Conservation (phyloP, 2,797 vertebrate genomes). For the Octomys mimax region DNA sequence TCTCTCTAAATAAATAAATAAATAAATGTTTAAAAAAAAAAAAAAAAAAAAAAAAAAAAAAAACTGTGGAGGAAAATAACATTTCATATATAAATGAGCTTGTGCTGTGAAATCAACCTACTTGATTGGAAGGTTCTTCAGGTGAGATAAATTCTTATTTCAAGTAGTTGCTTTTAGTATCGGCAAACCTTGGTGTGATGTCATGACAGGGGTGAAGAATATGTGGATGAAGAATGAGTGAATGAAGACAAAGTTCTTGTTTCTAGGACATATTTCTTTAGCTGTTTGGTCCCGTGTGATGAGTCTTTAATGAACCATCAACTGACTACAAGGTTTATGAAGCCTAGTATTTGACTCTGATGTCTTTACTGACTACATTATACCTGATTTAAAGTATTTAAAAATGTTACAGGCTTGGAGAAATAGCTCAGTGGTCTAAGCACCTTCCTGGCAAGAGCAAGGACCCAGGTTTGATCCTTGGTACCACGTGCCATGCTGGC, state of each 20-base stretch:
- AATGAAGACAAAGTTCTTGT: not conserved
- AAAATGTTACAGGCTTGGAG: not conserved
- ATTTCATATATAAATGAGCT: not conserved
- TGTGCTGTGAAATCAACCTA: not conserved
- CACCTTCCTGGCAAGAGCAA: no score
- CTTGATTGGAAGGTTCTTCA: constrained; percentile 22
- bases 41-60: no score
- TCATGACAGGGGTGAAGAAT: not conserved
- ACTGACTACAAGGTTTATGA: not conserved
- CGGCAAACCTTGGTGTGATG: not conserved
- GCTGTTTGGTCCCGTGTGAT: not conserved
- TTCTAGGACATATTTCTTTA: constrained; percentile 1
- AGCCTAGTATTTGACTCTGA: not conserved
- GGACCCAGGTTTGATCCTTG: no score
- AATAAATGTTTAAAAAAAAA: no score
- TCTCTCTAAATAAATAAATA: no score
- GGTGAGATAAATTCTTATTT: not conserved
- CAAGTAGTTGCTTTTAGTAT: not conserved
- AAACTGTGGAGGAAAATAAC: not conserved
- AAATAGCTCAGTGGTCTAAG: no score
- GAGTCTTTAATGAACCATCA: not conserved
- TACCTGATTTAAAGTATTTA: not conserved
- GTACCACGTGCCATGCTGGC: no score
- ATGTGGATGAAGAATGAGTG: not conserved
- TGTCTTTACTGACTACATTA: not conserved